Conservation (phyloP, 2,113 vertebrate genomes). For the Scatophagus argus region DNA sequence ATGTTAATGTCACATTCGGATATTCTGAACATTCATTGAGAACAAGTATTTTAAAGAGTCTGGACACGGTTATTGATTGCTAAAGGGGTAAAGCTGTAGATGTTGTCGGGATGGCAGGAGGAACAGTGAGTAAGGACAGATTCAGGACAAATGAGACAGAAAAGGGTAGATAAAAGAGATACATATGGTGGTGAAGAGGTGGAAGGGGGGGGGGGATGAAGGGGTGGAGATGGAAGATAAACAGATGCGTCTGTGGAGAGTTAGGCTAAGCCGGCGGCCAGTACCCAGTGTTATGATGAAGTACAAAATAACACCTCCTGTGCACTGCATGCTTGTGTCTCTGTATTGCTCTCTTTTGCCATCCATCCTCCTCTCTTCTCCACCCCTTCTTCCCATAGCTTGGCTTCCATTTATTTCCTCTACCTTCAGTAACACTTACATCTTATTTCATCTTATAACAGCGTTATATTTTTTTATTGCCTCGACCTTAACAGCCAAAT, state of each 20-base stretch:
- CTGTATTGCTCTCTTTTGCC: constrained; percentile 44
- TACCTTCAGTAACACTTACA: constrained; percentile 21
- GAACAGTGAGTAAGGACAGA: constrained; percentile 28
- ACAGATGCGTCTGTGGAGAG: constrained; percentile 56
- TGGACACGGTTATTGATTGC: constrained; percentile 10
- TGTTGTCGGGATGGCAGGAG: constrained; percentile 1
- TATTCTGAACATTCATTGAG: not conserved
- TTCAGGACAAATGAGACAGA: not conserved
- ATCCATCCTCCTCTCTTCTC: constrained; percentile 44
- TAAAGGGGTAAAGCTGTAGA: not conserved
- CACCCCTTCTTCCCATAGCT: constrained; percentile 34
- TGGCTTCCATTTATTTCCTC: not conserved
- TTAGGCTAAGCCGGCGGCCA: constrained; percentile 52
- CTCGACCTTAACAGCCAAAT: constrained; percentile 34
- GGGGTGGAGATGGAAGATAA: constrained; percentile 59
- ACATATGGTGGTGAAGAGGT: constrained; percentile 35
- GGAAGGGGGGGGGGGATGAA: constrained; percentile 36
- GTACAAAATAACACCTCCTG: constrained; percentile 70
- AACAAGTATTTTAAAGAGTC: not conserved
- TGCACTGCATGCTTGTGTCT: constrained; percentile 45
- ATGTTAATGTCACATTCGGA: not conserved
- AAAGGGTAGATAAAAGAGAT: constrained; percentile 43
- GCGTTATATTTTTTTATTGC: constrained; percentile 36
- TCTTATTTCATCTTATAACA: constrained; percentile 39
- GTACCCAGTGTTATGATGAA: constrained; percentile 67